Evolutionary conservation across 2,888 invertebrate species (phyloP), one percentile per base, ranked within the genome.

Genomic region (Phlogophora meticulosa): DNA sequence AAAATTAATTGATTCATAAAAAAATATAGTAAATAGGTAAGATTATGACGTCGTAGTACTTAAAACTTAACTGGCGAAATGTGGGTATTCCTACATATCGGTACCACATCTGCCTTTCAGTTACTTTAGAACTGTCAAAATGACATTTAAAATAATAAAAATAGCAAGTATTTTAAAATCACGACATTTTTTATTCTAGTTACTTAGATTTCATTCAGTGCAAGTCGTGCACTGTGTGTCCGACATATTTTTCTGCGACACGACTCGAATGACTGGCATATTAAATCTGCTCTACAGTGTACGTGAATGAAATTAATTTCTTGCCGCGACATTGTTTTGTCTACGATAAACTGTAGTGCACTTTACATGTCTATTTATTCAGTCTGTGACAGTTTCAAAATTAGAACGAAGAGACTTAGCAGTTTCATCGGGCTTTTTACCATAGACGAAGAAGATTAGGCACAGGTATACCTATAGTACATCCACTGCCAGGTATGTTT

Each of bases 291-390:
- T 68, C 34, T 13, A 43, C 59, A 51, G 24, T 48, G 55, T 56
- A 71, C 75, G 48, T 65, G 70, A 48, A 48, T 49, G 13, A 64
- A 48, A 70, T 70, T 71, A 53, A 64, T 64, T 61, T 46, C 42
- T 10, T 63, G 36, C 13, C 45, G 4, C 42, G 34, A 64, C 46
- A 66, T 52, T 60, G 62, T 71, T 71, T 55, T 49, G 72, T 49
- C 46, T 42, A 53, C 52, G 4, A 9, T 28, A 43, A n/a, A 22
- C 17, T 68, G 22, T 20, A 46, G 17, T 34, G n/a, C 11, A 28
- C n/a, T 38, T 34, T 2, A n/a, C 40, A 60, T 20, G 13, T 7
- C 2, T 24, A 45, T 42, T 28, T 32, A 38, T 7, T 22, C 0
- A 17, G 9, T 36, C n/a, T 48, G 36, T n/a, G 40, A 13, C 2